phyloP scores from a whole-genome alignment of 2,113 vertebrate species.

The Dipodomys ordii region DNA sequence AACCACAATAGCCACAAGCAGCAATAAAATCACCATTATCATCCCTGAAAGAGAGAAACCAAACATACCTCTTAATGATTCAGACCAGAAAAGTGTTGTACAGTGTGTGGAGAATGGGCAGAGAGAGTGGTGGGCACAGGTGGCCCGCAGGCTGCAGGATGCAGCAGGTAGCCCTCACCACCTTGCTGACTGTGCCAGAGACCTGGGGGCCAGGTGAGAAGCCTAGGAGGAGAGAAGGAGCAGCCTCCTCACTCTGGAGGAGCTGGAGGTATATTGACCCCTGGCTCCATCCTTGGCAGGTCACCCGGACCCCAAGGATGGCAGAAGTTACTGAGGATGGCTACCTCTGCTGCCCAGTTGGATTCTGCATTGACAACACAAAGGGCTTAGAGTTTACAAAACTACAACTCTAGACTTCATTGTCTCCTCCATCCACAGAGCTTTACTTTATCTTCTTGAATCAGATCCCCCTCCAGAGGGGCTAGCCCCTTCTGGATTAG shows the following conservation, averaged over 20 bases:
- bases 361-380: neutral
- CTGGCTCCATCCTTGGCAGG: neutral
- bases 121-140: neutral
- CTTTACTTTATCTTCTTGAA: neutral
- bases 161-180: neutral
- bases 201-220: neutral
- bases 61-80: neutral
- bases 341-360: neutral
- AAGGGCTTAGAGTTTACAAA: neutral
- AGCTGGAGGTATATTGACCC: too few species aligned
- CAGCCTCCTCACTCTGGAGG: neutral
- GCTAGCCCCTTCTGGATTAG: neutral
- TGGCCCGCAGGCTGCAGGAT: neutral
- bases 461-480: too few species aligned
- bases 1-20: slow-evolving; percentile 81
- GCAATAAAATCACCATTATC: slow-evolving; percentile 79
- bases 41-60: slow-evolving; percentile 77
- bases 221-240: too few species aligned
- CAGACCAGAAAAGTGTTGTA: rapidly evolving
- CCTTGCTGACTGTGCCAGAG: rapidly evolving
- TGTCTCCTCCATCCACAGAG: neutral
- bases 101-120: neutral
- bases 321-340: too few species aligned
- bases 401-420: neutral
- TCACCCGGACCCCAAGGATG: neutral